Conservation (phyloP, 2,797 vertebrate species). For the Enteromius treurensis region DNA sequence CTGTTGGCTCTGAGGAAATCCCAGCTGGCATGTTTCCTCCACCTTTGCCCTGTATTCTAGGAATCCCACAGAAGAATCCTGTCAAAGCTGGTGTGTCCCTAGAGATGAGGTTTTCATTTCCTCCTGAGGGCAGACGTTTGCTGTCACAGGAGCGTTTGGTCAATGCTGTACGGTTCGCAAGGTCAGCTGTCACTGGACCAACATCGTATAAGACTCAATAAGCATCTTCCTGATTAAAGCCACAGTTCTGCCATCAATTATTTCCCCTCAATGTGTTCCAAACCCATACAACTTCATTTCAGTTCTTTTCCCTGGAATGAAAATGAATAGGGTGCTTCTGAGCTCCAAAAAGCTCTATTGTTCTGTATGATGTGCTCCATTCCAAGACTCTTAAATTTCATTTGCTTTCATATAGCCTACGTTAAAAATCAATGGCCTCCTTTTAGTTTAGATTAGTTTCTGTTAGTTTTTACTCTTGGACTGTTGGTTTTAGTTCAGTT, state of each 20-base stretch:
- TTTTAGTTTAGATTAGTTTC: not conserved
- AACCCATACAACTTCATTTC: conserved; percentile 1
- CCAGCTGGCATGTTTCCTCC: conserved; percentile 46
- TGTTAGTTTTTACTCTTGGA: not conserved
- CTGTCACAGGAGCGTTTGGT: conserved; percentile 6
- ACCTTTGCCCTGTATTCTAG: conserved; percentile 27
- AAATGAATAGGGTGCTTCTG: conserved; percentile 1
- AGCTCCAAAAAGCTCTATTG: not conserved
- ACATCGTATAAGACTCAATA: not conserved
- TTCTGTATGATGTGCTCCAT: not conserved
- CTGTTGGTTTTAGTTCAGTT: not conserved
- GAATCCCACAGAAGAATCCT: conserved; percentile 12
- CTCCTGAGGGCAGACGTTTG: conserved; percentile 30
- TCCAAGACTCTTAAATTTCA: not conserved
- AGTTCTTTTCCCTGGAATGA: not conserved
- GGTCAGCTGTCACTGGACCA: conserved; percentile 14
- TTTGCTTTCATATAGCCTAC: not conserved
- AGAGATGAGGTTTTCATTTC: conserved; percentile 29
- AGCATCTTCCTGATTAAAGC: conserved; percentile 49
- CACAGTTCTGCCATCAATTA: not conserved
- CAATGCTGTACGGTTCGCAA: conserved; percentile 6
- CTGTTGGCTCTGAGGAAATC: conserved; percentile 51
- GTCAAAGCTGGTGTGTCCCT: conserved; percentile 12
- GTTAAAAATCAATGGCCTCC: not conserved
- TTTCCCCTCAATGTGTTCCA: not conserved